Evolutionary conservation across 2,797 vertebrate species (phyloP).

Genomic region (Sebastes iracundus): DNA sequence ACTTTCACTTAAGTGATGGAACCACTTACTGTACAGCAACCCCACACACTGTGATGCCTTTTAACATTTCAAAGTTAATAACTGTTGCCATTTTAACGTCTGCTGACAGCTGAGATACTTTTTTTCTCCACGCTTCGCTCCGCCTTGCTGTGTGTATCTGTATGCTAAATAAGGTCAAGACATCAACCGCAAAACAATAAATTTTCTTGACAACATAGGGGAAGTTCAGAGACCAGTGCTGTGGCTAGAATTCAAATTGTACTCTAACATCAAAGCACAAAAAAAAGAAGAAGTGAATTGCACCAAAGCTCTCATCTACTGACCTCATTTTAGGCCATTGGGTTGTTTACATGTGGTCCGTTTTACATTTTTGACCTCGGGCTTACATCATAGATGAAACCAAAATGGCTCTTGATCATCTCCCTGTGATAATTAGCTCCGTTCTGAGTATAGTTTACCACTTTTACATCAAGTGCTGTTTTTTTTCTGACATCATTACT

Average conservation of each 20-base stretch:
- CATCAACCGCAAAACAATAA: slow-evolving; percentile 61
- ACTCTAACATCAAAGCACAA: slow-evolving; percentile 49
- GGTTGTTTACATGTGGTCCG: slow-evolving; percentile 52
- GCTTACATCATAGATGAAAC: slow-evolving; percentile 39
- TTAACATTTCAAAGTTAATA: slow-evolving; percentile 70
- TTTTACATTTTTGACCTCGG: slow-evolving; percentile 53
- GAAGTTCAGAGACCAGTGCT: slow-evolving; percentile 45
- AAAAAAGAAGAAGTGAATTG: slow-evolving; percentile 13
- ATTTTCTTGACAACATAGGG: slow-evolving; percentile 58
- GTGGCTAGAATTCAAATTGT: slow-evolving; percentile 44
- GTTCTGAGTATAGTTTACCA: slow-evolving; percentile 17
- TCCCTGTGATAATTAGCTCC: slow-evolving; percentile 33
- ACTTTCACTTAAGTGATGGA: slow-evolving; percentile 59
- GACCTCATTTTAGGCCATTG: slow-evolving; percentile 44
- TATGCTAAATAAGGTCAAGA: slow-evolving; percentile 60
- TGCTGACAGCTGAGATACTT: slow-evolving; percentile 32
- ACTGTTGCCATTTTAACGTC: slow-evolving; percentile 60
- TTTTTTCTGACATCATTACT: slow-evolving; percentile 1
- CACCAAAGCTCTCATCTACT: slow-evolving; percentile 29
- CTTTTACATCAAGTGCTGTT: slow-evolving; percentile 24
- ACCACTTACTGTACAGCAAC: slow-evolving; percentile 52
- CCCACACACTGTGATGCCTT: slow-evolving; percentile 45
- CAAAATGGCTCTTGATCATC: slow-evolving; percentile 50
- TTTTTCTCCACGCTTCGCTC: slow-evolving; percentile 21
- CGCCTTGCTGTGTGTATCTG: slow-evolving; percentile 27